A percentile compares a stretch with the other conserved stretches of the same genome.
phyloP scores from a whole-genome alignment of 2,888 invertebrate species.

The Caenorhabditis drosophilae region DNA sequence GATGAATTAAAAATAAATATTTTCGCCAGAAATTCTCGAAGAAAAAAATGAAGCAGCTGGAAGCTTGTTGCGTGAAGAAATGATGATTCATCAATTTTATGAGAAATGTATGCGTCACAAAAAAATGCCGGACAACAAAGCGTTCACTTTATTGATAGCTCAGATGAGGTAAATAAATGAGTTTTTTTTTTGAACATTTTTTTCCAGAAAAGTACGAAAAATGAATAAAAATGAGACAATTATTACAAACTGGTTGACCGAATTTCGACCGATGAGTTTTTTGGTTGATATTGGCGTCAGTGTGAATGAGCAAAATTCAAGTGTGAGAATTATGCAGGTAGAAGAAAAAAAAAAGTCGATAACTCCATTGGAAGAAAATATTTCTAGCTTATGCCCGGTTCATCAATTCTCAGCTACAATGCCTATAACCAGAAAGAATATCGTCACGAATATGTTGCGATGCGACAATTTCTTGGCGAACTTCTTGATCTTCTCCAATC shows the following conservation, averaged over 20 bases:
- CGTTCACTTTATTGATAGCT: not conserved
- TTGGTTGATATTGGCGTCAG: conserved; percentile 4
- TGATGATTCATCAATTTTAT: conserved; percentile 4
- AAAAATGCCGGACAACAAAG: conserved; percentile 3
- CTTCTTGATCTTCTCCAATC: conserved; percentile 2
- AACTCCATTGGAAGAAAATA: not conserved
- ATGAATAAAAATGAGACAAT: not conserved
- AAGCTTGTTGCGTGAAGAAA: conserved; percentile 1
- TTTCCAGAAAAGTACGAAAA: conserved; percentile 1
- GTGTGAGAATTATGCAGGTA: conserved; percentile 1
- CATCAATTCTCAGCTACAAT: conserved; percentile 4
- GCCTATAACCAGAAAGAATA: conserved; percentile 1
- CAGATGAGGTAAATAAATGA: not conserved
- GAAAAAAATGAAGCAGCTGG: not conserved
- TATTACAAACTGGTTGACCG: conserved; percentile 3
- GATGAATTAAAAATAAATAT: not conserved
- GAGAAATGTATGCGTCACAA: conserved; percentile 5
- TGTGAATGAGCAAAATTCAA: conserved; percentile 5
- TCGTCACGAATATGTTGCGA: conserved; percentile 5
- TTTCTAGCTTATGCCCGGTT: conserved; percentile 1
- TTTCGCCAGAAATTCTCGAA: conserved; percentile 4
- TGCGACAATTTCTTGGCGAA: conserved; percentile 7
- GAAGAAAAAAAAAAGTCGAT: no score
- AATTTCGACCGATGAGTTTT: conserved; percentile 9
- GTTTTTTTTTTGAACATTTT: not conserved